phyloP scores from a whole-genome alignment of 1,140 invertebrate species.

The Cydia splendana region DNA sequence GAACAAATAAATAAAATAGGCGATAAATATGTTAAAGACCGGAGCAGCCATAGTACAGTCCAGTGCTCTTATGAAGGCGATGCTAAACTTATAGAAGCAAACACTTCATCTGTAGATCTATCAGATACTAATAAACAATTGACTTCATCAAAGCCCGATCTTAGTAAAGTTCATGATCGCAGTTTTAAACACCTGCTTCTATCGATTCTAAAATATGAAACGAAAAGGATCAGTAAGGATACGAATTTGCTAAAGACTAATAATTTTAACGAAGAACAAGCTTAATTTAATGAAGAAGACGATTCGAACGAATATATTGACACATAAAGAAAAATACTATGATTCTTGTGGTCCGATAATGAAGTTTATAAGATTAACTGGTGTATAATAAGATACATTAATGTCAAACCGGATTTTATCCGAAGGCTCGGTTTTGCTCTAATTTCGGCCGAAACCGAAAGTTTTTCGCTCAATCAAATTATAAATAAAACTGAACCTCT shows the following conservation, averaged over 20 bases:
- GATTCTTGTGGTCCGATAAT: too few relatives aligned
- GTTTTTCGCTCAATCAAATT: too few relatives aligned
- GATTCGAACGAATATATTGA: not conserved
- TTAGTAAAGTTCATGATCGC: constrained; percentile 23
- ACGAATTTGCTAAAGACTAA: not conserved
- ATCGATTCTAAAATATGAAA: constrained; percentile 54
- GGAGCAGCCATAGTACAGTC: not conserved
- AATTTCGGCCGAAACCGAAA: too few relatives aligned
- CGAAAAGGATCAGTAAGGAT: constrained; percentile 32
- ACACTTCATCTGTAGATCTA: not conserved
- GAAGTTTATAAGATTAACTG: too few relatives aligned
- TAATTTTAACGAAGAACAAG: not conserved
- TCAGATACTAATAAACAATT: not conserved
- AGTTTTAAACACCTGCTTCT: constrained; percentile 40
- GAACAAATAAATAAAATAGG: not conserved
- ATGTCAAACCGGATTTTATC: too few relatives aligned
- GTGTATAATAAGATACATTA: too few relatives aligned
- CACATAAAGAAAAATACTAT: not conserved
- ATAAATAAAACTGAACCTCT: too few relatives aligned
- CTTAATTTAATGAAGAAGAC: not conserved
- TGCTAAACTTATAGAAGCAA: not conserved
- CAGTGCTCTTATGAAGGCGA: not conserved
- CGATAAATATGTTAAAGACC: not conserved
- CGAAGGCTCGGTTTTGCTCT: too few relatives aligned
- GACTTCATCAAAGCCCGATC: not conserved